A percentile compares a stretch with the other conserved stretches of the same genome.
phyloP scores from a whole-genome alignment of 2,797 vertebrate species.

The Diglossa cyanea region DNA sequence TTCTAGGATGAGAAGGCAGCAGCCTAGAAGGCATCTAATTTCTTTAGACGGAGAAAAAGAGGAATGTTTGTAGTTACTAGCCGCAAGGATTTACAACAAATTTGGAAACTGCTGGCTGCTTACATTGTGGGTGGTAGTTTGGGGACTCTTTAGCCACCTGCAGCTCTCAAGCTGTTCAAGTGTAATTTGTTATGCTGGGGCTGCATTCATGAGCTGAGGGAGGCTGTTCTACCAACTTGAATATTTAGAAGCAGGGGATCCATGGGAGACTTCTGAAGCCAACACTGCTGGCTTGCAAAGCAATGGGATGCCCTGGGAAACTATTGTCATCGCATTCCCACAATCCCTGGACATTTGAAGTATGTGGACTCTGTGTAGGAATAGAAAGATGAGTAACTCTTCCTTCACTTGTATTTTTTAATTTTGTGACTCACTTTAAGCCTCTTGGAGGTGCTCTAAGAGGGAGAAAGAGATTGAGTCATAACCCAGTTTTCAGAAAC shows the following conservation, averaged over 20 bases:
- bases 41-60: not conserved
- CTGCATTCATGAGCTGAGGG: not conserved
- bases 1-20: not conserved
- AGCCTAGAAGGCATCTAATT: not conserved
- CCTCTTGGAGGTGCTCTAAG: not conserved
- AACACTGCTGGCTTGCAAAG: not conserved
- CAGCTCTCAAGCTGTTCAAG: not conserved
- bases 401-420: not conserved
- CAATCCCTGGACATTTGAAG: not conserved
- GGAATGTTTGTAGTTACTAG: not conserved
- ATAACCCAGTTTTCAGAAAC: not conserved
- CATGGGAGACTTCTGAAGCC: not conserved
- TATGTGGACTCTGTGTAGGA: not conserved
- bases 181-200: not conserved
- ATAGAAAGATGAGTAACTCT: not conserved
- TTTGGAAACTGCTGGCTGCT: not conserved
- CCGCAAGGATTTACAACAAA: not conserved
- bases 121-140: not conserved
- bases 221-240: not conserved
- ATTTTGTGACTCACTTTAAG: not conserved
- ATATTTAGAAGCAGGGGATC: not conserved
- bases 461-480: not conserved
- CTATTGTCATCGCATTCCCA: not conserved
- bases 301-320: not conserved
- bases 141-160: not conserved